Base-by-base conservation (phyloP, 2,113 vertebrate species). In the Albula glossodonta region DNA sequence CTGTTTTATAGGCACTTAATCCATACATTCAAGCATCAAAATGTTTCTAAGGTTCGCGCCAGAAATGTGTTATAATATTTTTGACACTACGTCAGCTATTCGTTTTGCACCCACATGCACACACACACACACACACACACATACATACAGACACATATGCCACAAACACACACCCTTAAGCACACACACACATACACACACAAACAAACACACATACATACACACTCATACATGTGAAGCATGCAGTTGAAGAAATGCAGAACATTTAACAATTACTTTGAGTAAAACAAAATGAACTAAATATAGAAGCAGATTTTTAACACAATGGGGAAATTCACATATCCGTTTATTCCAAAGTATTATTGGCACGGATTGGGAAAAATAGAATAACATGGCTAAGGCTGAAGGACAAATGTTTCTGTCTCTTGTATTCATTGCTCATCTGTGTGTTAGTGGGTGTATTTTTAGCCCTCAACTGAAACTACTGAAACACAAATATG, bases 1-100 rank as follows among this genome's bases (percentile, higher is more conserved):
- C 95, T 96, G 95, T 94, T 95, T 96, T 94, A 95, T 95, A 94
- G 95, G 93, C 93, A 94, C 91, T 93, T 94, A 94, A 95, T 94
- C 94, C 94, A 92, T 94, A 94, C 93, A 93, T 95, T 92, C 91
- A 92, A 92, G 92, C 95, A 93, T 95, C 92, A 90, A 94, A 93
- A 93, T 92, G 94, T 94, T 90, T 92, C 93, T 89, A 91, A 94
- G 93, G 93, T 95, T 93, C 92, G 91, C 92, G 87, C 92, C 89
- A 89, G 93, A 95, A 41, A 94, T 95, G 17, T 8, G 22, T 15
- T 22, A 66, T 50, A 9, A 17, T 22, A 53, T 53, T 52, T 15
- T 49, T 48, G 48, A 15, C 11, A 11, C n/a, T 53, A 41, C 6
- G 56, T 25, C 91, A 95, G 93, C 95, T 94, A 95, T 95, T 95